These are phyloP conservation scores for Agrotis puta DNA, from an alignment of 2,888 invertebrate species.

Conservation along the genomic window DNA sequence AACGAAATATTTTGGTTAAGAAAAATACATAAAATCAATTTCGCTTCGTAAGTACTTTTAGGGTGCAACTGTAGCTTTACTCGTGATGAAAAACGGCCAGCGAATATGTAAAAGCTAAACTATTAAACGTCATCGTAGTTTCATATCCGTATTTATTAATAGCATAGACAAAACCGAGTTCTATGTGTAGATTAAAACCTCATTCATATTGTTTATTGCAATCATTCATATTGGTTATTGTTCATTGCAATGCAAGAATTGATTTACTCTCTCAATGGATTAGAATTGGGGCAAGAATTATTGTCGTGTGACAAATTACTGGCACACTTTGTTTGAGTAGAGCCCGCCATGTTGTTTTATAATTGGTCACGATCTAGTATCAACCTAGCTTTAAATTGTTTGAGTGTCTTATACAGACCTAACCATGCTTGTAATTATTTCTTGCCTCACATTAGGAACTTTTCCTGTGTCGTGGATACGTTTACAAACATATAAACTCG, in stretches of 20 bases:
- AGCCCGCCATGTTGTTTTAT: conserved; percentile 27
- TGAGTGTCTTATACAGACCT: neutral
- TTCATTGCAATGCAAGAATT: conserved; percentile 44
- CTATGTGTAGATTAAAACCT: conserved; percentile 15
- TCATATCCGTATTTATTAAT: conserved; percentile 2
- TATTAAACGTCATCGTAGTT: conserved; percentile 8
- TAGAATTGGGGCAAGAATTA: conserved; percentile 50
- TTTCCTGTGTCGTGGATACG: too few species aligned
- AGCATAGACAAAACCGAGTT: conserved; percentile 10
- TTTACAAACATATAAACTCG: too few species aligned
- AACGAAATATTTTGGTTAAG: neutral
- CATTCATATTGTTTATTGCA: conserved; percentile 14
- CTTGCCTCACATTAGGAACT: too few species aligned
- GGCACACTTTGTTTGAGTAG: conserved; percentile 36
- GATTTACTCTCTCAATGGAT: conserved; percentile 40
- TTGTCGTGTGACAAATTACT: conserved; percentile 55
- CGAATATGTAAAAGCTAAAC: conserved; percentile 12
- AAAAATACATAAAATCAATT: neutral
- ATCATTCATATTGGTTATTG: conserved; percentile 37
- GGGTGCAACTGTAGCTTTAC: neutral
- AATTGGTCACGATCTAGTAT: conserved; percentile 38
- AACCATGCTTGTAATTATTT: neutral
- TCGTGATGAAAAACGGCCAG: conserved; percentile 23
- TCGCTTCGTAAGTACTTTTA: neutral
- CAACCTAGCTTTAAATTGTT: neutral